A percentile compares a stretch with the other conserved stretches of the same genome.
These are phyloP conservation scores for Leptinotarsa juncta DNA, from an alignment of 2,888 invertebrate genomes.

Conservation along the genomic window DNA sequence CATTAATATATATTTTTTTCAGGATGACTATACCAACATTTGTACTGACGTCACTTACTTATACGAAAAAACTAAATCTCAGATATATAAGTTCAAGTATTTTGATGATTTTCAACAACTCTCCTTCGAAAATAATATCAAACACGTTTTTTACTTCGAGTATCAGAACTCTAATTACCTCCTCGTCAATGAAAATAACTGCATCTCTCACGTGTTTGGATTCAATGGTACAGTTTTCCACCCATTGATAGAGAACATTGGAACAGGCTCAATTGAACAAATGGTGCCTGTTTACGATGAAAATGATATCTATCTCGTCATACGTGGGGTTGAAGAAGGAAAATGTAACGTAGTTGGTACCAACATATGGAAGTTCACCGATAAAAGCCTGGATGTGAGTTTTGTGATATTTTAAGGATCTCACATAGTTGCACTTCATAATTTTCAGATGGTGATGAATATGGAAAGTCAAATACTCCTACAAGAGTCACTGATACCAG, in stretches of 20 bases:
- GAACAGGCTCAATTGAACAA: slow-evolving; percentile 67
- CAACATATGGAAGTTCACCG: slow-evolving; percentile 65
- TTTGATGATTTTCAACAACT: slow-evolving; percentile 65
- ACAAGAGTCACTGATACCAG: slow-evolving; percentile 58
- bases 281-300: slow-evolving; percentile 62
- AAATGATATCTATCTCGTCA: slow-evolving; percentile 61
- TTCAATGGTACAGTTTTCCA: slow-evolving; percentile 59
- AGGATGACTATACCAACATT: slow-evolving; percentile 58
- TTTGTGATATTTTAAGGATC: slow-evolving; percentile 2
- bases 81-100: slow-evolving; percentile 67
- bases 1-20: slow-evolving; percentile 40
- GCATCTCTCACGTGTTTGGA: slow-evolving; percentile 64
- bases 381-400: slow-evolving; percentile 58
- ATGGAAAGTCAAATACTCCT: slow-evolving; percentile 56
- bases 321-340: slow-evolving; percentile 45
- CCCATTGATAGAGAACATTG: slow-evolving; percentile 57
- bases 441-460: slow-evolving; percentile 52
- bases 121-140: slow-evolving; percentile 31
- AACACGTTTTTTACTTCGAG: slow-evolving; percentile 49
- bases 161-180: slow-evolving; percentile 59
- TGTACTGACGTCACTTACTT: slow-evolving; percentile 59
- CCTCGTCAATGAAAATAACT: slow-evolving; percentile 63
- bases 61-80: slow-evolving; percentile 57
- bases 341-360: slow-evolving; percentile 51
- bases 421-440: not conserved